A percentile compares a stretch with the other conserved stretches of the same genome.
These are phyloP conservation scores for Solen grandis DNA, from an alignment of 1,140 invertebrate genomes.

Conservation along the genomic window DNA sequence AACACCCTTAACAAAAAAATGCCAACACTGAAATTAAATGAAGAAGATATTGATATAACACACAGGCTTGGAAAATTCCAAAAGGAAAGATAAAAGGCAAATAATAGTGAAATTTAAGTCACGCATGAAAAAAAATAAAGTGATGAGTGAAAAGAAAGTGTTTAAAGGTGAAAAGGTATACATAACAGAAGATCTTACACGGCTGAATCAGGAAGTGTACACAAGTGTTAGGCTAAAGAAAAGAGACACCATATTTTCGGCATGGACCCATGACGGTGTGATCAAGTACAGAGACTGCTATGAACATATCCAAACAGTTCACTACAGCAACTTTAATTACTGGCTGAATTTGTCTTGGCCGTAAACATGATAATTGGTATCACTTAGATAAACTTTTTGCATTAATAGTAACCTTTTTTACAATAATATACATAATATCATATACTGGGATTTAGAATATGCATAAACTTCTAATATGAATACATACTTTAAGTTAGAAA, in stretches of 20 bases:
- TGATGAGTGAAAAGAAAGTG: neutral
- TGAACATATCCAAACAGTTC: neutral
- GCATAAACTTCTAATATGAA: too few relatives aligned
- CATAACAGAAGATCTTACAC: slow-evolving; percentile 17
- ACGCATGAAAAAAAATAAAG: neutral
- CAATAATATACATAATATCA: too few relatives aligned
- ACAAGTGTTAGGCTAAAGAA: neutral
- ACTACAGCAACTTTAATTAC: neutral
- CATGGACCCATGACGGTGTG: slow-evolving; percentile 3
- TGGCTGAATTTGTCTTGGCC: slow-evolving; percentile 15
- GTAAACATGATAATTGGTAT: too few relatives aligned
- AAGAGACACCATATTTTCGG: neutral
- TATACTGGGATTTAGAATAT: too few relatives aligned
- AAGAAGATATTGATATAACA: slow-evolving; percentile 19
- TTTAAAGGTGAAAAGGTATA: slow-evolving; percentile 13
- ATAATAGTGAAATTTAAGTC: slow-evolving; percentile 10
- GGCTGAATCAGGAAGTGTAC: slow-evolving; percentile 2
- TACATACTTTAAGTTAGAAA: too few relatives aligned
- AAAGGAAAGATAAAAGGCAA: neutral
- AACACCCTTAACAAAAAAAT: neutral
- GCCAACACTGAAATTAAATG: neutral
- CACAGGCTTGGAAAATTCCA: slow-evolving; percentile 8
- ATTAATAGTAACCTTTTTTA: too few relatives aligned
- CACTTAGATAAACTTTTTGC: too few relatives aligned
- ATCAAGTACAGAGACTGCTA: neutral